Percentiles rank a stretch among this genome's conserved stretches.
Evolutionary conservation across 2,797 vertebrate species (phyloP).

Genomic region (Catostomus latipinnis): DNA sequence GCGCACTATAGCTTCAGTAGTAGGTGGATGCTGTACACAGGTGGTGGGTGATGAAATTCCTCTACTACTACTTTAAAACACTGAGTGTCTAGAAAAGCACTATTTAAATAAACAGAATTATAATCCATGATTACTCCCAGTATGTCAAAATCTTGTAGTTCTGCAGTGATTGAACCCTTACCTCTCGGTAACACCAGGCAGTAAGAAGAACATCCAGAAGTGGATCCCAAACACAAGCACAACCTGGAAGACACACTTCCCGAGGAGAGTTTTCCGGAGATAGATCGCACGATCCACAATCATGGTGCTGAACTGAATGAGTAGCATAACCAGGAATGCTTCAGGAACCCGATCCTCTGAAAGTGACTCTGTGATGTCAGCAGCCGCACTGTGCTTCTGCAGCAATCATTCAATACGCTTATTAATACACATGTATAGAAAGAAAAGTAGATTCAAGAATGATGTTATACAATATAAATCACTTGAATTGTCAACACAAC

Average conservation of each 20-base stretch:
- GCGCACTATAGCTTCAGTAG: no score
- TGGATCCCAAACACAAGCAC: constrained; percentile 82
- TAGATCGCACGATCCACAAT: constrained; percentile 82
- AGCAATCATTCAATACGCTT: not conserved
- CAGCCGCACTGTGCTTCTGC: constrained; percentile 77
- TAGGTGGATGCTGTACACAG: no score
- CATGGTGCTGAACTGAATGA: constrained; percentile 84
- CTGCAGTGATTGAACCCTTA: constrained; percentile 36
- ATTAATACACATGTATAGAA: not conserved
- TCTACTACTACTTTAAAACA: no score
- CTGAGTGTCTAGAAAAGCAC: no score
- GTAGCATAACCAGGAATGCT: constrained; percentile 82
- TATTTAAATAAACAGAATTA: no score
- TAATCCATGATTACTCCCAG: no score
- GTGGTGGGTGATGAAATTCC: no score
- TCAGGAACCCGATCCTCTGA: constrained; percentile 84
- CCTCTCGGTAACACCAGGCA: constrained; percentile 82
- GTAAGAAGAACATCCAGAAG: constrained; percentile 87
- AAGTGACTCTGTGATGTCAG: constrained; percentile 79
- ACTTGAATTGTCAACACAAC: no score
- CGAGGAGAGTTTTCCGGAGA: constrained; percentile 80
- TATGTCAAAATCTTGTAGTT: no score
- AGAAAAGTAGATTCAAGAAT: no score
- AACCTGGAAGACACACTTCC: constrained; percentile 83
- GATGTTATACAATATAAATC: no score